Evolutionary conservation across 2,888 invertebrate species (phyloP).

Genomic region (Zhuqinia jingwanae): DNA sequence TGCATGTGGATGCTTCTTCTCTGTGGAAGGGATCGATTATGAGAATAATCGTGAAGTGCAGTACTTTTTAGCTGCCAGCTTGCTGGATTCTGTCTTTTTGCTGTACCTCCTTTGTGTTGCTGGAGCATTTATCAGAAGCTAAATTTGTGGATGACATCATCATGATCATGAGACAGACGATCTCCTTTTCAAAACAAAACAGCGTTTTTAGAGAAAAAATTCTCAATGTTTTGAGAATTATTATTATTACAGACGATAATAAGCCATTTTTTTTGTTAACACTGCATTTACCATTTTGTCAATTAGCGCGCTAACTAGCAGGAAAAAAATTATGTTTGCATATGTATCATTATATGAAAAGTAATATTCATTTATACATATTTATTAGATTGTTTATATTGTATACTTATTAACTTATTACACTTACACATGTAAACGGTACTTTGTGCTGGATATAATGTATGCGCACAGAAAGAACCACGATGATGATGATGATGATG

Average conservation of each 20-base stretch:
- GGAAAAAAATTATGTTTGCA: not conserved
- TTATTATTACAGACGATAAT: not conserved
- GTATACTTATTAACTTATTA: too few species aligned
- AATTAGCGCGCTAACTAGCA: not conserved
- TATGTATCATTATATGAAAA: not conserved
- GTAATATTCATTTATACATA: not conserved
- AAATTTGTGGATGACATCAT: constrained; percentile 63
- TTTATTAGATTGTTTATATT: not conserved
- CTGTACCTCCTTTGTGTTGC: constrained; percentile 73
- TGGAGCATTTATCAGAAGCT: constrained; percentile 73
- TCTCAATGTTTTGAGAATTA: too few species aligned
- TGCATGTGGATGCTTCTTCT: constrained; percentile 73
- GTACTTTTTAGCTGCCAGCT: constrained; percentile 67
- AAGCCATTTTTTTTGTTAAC: not conserved
- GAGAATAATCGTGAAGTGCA: constrained; percentile 57
- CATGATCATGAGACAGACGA: constrained; percentile 11
- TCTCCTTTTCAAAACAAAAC: constrained; percentile 46
- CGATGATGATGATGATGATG: not conserved
- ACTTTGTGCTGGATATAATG: not conserved
- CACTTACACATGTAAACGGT: too few species aligned
- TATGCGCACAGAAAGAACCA: not conserved
- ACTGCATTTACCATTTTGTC: constrained; percentile 16
- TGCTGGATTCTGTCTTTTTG: constrained; percentile 73
- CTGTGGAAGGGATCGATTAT: constrained; percentile 65
- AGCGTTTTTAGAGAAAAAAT: constrained; percentile 8